phyloP scores from a whole-genome alignment of 1,140 invertebrate genomes.

The Trinorchestia longiramus region DNA sequence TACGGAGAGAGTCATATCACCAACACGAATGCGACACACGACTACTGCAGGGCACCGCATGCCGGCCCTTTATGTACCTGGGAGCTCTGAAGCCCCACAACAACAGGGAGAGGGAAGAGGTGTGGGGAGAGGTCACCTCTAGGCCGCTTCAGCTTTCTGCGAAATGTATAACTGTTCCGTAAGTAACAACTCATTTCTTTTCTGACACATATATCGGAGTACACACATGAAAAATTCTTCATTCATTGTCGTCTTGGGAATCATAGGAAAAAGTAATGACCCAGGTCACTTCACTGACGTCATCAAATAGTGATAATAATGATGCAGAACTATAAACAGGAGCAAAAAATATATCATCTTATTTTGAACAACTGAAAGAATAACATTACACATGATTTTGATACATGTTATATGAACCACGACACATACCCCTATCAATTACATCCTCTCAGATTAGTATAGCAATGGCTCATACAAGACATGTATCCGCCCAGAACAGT shows the following conservation, averaged over 20 bases:
- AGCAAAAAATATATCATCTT: background rate
- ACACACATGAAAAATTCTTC: background rate
- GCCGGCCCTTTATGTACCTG: background rate
- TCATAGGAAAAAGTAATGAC: background rate
- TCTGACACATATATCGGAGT: background rate
- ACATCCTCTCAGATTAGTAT: too few species aligned
- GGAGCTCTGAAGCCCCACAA: conserved; percentile 23
- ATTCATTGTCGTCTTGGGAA: background rate
- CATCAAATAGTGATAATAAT: background rate
- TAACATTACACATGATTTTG: background rate
- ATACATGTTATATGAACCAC: background rate
- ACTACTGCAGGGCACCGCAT: conserved; percentile 18
- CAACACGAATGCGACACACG: background rate
- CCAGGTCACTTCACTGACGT: background rate
- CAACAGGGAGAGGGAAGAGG: background rate
- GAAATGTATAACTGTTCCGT: background rate
- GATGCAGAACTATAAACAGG: background rate
- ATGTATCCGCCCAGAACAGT: background rate
- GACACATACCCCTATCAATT: too few species aligned
- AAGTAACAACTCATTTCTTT: background rate
- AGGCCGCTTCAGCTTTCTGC: conserved; percentile 24
- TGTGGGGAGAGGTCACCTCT: conserved; percentile 20
- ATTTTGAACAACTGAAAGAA: background rate
- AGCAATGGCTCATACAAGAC: background rate
- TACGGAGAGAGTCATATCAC: background rate